Conservation (phyloP, 2,797 vertebrate genomes). For the Pseudochirops cupreus region DNA sequence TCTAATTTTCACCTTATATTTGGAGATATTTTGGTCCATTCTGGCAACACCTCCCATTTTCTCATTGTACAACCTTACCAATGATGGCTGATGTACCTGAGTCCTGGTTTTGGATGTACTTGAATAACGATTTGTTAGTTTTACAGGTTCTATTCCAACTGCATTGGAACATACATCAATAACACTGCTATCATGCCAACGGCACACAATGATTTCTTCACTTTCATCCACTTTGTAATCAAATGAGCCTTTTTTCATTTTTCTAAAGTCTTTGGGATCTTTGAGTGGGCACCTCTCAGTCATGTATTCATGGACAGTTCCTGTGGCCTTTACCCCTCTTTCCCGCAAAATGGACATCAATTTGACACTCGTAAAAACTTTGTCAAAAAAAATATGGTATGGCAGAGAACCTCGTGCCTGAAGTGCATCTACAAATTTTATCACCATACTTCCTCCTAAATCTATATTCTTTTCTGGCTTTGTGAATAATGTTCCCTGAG, state of each 20-base stretch:
- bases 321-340: conserved; percentile 71
- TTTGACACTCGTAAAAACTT: conserved; percentile 65
- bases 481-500: conserved; percentile 56
- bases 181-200: conserved; percentile 40
- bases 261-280: conserved; percentile 63
- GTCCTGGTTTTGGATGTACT: neutral
- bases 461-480: conserved; percentile 57
- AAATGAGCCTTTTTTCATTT: conserved; percentile 57
- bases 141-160: conserved; percentile 35
- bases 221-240: conserved; percentile 63
- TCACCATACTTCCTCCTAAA: conserved; percentile 67
- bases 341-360: conserved; percentile 69
- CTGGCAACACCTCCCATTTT: conserved; percentile 55
- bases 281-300: conserved; percentile 53
- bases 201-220: conserved; percentile 65
- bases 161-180: conserved; percentile 65
- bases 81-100: conserved; percentile 41
- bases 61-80: conserved; percentile 65
- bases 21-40: conserved; percentile 70
- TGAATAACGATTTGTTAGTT: neutral
- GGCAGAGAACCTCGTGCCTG: conserved; percentile 55
- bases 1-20: conserved; percentile 69
- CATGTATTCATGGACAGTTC: conserved; percentile 58
- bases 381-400: conserved; percentile 71
- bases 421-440: conserved; percentile 63